Base-by-base conservation (phyloP, 2,888 invertebrate species). In the Galeopsomyia nigrocyanea region DNA sequence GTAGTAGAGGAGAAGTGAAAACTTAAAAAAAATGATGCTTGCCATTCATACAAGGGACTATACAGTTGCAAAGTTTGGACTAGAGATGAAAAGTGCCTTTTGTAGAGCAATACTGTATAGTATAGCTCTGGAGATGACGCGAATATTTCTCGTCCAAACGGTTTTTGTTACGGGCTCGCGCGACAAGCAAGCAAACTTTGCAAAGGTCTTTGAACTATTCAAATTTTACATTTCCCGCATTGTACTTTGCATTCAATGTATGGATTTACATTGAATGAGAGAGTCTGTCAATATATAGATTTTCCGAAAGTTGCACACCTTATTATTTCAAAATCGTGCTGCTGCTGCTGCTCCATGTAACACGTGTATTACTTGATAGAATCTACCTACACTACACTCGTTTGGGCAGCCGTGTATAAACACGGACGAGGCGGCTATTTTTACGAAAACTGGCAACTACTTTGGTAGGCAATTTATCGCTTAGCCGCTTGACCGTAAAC, bases 221-320 rank as follows among this genome's bases (percentile, higher is more conserved):
- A 63, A 70, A 67, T 63, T 70, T 70, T 14, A 49, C 49, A 10
- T 63, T 60, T 60, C 64, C 39, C 39, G 39, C 55, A 19, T 60
- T 53, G 57, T 56, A n/a, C 22, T 74, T 74, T 74, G 74, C 74
- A 74, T 74, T 74, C 21, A 74, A 74, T 74, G 70, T 55, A 19
- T 61, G 49, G 51, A 74, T 74, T 71, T 60, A 56, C 74, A 74
- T 74, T 67, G 62, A 74, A 74, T 74, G 63, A 63, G 39, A 39
- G 13, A 39, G 26, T 26, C 26, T 49, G 46, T 21, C 31, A 31
- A 64, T 58, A 53, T 62, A 39, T 10, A 39, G 31, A 31, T 31
- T 31, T 31, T 31, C 31, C 31, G 7, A 5, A 9, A 7, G 39
- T 3, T 39, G 39, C 13, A 10, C 39, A 10, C 39, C 13, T 39